A percentile compares a stretch with the other conserved stretches of the same genome.
These are phyloP conservation scores for Drosophila saltans DNA, from an alignment of 1,140 invertebrate genomes.

Conservation along the genomic window DNA sequence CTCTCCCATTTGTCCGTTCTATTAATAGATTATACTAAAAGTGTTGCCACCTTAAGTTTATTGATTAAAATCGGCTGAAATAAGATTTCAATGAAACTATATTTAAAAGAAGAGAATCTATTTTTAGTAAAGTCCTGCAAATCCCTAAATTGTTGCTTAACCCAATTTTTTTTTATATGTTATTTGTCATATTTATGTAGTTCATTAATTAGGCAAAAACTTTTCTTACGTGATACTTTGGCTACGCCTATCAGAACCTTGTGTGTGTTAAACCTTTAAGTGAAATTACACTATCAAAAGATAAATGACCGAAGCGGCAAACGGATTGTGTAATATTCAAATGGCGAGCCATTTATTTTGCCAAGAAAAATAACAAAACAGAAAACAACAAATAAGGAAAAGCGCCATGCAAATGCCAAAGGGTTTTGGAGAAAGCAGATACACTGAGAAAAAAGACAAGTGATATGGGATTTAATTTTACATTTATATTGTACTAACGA, in stretches of 20 bases:
- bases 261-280: slow-evolving; percentile 19
- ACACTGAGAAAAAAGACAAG: slow-evolving; percentile 15
- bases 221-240: not conserved
- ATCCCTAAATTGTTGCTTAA: too few species aligned
- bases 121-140: too few species aligned
- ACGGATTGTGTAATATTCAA: slow-evolving; percentile 60
- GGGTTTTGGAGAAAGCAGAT: slow-evolving; percentile 41
- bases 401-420: slow-evolving; percentile 33
- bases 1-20: too few species aligned
- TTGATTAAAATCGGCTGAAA: too few species aligned
- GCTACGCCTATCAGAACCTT: slow-evolving; percentile 3
- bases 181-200: not conserved
- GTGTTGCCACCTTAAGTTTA: too few species aligned
- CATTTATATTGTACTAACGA: not conserved
- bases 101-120: too few species aligned
- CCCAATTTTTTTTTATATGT: too few species aligned
- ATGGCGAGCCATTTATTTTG: slow-evolving; percentile 55
- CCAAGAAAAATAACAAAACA: slow-evolving; percentile 3
- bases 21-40: too few species aligned
- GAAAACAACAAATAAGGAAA: slow-evolving; percentile 20
- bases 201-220: not conserved
- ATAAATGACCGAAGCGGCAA: slow-evolving; percentile 18
- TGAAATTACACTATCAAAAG: slow-evolving; percentile 31
- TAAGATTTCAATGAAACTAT: too few species aligned
- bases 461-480: not conserved